Base-by-base conservation (phyloP, 2,888 invertebrate species). In the Ophioninae sp. region DNA sequence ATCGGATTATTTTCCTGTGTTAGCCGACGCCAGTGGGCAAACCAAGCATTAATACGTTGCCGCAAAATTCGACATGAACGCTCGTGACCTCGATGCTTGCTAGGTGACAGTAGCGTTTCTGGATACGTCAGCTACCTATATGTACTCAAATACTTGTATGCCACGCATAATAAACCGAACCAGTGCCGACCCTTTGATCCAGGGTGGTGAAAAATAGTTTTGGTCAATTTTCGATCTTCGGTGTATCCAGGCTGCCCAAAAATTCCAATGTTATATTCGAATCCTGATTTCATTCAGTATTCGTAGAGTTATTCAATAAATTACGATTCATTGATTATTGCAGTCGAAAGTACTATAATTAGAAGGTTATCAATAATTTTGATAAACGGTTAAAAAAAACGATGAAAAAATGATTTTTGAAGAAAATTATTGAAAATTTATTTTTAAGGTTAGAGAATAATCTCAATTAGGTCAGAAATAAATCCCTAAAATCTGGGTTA, bases 1-100 rank as follows among this genome's bases (percentile, higher is more conserved):
- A 87, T 88, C 75, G 71, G 86, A 88, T 89, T 89, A 89, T 88
- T 88, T 88, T 88, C 84, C 85, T 79, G 85, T 74, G 79, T 85
- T 73, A 81, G 84, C 76, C 37, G n/a, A 17, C 23, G 61, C 51
- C 61, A 79, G 65, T 41, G n/a, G 69, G 74, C 80, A 65, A 72
- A 65, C 65, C 75, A 67, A 74, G 80, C 80, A 85, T 85, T 84
- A 81, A 85, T 74, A 79, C 69, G 64, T 20, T 78, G 82, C 73
- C 73, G 71, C 75, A 82, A 88, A 86, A 68, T 77, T 77, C 77
- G 61, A 77, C 61, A 61, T 23, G 69, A 61, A 74, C 58, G 58
- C 72, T 39, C 20, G 44, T 41, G 51, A 30, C 79, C 69, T 56
- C 39, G 23, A 65, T 51, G 51, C 39, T 23, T 44, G 30, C 20